These are phyloP conservation scores for Ataeniobius toweri DNA, from an alignment of 2,797 vertebrate species.

Conservation along the genomic window DNA sequence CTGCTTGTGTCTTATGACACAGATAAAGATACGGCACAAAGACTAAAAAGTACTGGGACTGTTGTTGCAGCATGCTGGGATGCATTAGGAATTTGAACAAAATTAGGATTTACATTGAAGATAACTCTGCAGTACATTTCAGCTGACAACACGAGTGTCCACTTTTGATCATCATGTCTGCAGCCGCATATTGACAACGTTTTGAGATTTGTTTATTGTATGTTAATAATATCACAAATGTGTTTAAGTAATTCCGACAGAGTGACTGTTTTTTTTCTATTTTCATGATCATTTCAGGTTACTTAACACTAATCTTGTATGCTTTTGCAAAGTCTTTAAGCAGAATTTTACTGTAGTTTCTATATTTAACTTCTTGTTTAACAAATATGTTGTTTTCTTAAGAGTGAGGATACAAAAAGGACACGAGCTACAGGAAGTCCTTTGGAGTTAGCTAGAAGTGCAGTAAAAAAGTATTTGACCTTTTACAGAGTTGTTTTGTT, in stretches of 20 bases:
- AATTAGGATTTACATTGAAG: slow-evolving; percentile 3
- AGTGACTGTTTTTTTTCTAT: not conserved
- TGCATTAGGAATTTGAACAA: not conserved
- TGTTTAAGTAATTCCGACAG: not conserved
- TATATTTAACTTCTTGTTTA: not conserved
- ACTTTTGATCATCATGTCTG: not conserved
- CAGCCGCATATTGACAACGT: not conserved
- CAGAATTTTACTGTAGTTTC: not conserved
- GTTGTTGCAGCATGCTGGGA: not conserved
- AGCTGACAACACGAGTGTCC: not conserved
- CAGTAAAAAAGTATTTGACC: not conserved
- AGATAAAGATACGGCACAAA: slow-evolving; percentile 32
- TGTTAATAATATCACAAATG: not conserved
- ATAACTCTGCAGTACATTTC: slow-evolving; percentile 5
- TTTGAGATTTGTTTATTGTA: not conserved
- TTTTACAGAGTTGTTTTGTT: not conserved
- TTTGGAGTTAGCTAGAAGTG: not conserved
- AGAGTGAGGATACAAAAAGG: not conserved
- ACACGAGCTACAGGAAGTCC: not conserved
- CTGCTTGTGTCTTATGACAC: slow-evolving; percentile 14
- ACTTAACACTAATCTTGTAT: not conserved
- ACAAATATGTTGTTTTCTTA: not conserved
- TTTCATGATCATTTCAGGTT: not conserved
- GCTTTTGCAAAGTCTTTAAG: no score
- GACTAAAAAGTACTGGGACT: slow-evolving; percentile 5